These are phyloP conservation scores for Melipona bicolor DNA, from an alignment of 2,888 invertebrate species.

Conservation along the genomic window DNA sequence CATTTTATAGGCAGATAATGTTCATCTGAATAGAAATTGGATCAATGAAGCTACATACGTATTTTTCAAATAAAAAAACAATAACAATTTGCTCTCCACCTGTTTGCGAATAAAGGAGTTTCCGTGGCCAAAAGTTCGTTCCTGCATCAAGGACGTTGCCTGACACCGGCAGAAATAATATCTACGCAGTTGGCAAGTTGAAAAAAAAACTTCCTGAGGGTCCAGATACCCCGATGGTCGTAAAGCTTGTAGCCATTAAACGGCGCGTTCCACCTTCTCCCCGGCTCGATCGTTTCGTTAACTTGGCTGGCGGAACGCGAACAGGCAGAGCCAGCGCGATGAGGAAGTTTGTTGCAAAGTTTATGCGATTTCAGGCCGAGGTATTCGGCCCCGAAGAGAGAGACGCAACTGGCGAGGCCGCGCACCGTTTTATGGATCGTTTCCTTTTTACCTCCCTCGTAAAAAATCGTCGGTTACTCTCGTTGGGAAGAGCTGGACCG, in stretches of 20 bases:
- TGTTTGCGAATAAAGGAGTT: not conserved
- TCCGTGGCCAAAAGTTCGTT: not conserved
- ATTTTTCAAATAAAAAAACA: no score
- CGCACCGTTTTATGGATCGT: conserved; percentile 74
- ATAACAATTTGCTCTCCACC: not conserved
- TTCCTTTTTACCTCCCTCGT: conserved; percentile 77
- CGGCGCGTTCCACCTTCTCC: conserved; percentile 18
- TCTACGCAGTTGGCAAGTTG: not conserved
- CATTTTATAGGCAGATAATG: no score
- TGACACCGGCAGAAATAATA: not conserved
- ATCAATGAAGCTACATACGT: no score
- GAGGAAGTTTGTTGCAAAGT: conserved; percentile 74
- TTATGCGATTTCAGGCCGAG: conserved; percentile 62
- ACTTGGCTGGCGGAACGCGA: conserved; percentile 20
- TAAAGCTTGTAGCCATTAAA: conserved; percentile 37
- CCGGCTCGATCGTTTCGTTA: conserved; percentile 50
- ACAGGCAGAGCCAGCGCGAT: conserved; percentile 34
- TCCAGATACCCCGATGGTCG: conserved; percentile 21
- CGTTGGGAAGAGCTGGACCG: conserved; percentile 12
- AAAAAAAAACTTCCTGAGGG: conserved; percentile 46
- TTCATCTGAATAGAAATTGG: no score
- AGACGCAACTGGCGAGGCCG: conserved; percentile 59
- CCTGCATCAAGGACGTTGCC: not conserved
- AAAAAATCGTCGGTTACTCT: conserved; percentile 71
- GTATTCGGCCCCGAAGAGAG: conserved; percentile 36